A percentile compares a stretch with the other conserved stretches of the same genome.
phyloP scores from a whole-genome alignment of 2,797 vertebrate species.

The Esox lucius region DNA sequence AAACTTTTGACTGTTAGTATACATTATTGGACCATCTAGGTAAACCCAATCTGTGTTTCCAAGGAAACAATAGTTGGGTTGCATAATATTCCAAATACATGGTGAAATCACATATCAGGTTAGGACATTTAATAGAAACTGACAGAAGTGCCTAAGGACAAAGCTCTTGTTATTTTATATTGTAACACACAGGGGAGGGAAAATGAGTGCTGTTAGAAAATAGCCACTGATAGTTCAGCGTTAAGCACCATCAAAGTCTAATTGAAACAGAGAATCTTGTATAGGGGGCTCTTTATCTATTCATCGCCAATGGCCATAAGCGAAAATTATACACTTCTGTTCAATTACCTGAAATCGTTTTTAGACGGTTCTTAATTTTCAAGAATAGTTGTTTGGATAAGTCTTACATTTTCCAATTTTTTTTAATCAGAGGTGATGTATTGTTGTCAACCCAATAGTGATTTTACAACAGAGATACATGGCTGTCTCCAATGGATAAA shows the following conservation, averaged over 20 bases:
- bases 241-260: neutral
- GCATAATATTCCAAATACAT: neutral
- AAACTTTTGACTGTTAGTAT: too few species aligned
- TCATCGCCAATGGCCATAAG: neutral
- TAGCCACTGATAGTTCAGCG: neutral
- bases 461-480: neutral
- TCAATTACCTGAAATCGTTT: neutral
- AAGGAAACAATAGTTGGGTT: neutral
- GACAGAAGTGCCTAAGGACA: neutral
- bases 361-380: neutral
- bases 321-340: neutral
- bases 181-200: neutral
- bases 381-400: neutral
- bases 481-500: neutral
- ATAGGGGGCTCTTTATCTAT: neutral
- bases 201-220: neutral
- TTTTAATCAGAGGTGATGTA: neutral
- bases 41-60: neutral
- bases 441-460: neutral
- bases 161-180: neutral
- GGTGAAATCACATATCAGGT: neutral
- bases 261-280: neutral
- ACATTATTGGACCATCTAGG: too few species aligned
- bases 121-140: neutral
- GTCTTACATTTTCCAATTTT: neutral